Percentiles rank a stretch among this genome's conserved stretches.
Evolutionary conservation across 2,113 vertebrate species (phyloP).

Genomic region (Pogonocichla stellata): DNA sequence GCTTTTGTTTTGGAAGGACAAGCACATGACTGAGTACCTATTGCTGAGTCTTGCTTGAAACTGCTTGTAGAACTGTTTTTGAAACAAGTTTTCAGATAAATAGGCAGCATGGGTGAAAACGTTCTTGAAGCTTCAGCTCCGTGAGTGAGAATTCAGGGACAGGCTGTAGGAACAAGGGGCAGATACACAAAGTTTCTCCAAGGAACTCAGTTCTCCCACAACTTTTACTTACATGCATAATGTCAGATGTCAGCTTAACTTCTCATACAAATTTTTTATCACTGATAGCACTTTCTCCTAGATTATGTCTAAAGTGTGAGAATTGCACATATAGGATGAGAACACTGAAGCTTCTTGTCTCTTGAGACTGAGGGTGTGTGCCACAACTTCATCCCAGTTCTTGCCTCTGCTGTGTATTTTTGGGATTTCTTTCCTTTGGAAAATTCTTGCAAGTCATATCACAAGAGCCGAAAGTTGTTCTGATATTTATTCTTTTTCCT

Average conservation of each 20-base stretch:
- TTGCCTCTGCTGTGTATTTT: neutral
- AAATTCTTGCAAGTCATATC: neutral
- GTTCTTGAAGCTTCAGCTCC: neutral
- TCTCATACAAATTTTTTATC: neutral
- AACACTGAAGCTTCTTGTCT: neutral
- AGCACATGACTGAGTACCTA: neutral
- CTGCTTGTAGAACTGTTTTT: neutral
- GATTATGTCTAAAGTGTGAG: neutral
- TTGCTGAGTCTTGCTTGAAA: neutral
- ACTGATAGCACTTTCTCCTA: neutral
- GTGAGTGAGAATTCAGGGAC: neutral
- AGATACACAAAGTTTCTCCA: neutral
- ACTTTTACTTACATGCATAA: neutral
- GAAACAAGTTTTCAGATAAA: neutral
- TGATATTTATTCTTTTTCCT: neutral
- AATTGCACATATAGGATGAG: neutral
- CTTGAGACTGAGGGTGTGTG: neutral
- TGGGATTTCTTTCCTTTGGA: neutral
- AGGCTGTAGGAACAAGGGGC: neutral
- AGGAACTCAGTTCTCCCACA: neutral
- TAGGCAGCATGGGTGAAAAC: neutral
- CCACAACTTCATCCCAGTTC: neutral
- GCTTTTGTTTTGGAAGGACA: neutral
- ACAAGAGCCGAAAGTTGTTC: neutral
- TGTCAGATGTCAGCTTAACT: neutral